Base-by-base conservation (phyloP, 2,797 vertebrate genomes). In the Coregonus ussuriensis region DNA sequence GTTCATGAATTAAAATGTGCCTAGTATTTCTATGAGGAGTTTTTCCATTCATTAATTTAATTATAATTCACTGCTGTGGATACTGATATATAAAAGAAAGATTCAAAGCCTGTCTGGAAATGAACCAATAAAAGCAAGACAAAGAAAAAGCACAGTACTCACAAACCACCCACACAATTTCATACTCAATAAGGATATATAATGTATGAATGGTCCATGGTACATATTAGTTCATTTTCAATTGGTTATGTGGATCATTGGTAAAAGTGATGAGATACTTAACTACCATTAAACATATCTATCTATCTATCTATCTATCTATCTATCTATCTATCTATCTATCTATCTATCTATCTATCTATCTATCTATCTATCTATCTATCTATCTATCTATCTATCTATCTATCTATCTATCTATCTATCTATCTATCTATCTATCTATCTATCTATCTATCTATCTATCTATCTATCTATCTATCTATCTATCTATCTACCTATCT, bases 251-350 rank as follows among this genome's bases (percentile, higher is more conserved):
- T n/a, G 6, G n/a, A 62, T 62, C 59, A n/a, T 62, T 7, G 59
- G 21, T 47, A 47, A 47, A 47, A 47, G 41, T 47, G 41, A 11
- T 9, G 6, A 62, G 59, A 68, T 15, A 74, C 35, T 47, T 33
- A 14, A 47, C 18, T 31, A 52, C 29, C 3, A 47, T 21, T 37
- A 62, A n/a, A 71, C 72, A 21, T 71, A 31, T 78, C 47, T 59
- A 41, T 74, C 77, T 69, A 31, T 74, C 63, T 69, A 56, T 74
- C 62, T n/a, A 72, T 73, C 59, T 51, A 53, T 77, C 59, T 52
- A 52, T 72, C 62, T 37, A 16, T 72, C 56, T n/a, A 70, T 62
- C 53, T 7, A 77, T 33, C 31, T 72, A 47, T 37, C 18, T 14
- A 74, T 79, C 51, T 25, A 62, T 66, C 65, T 25, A 33, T 33